A percentile compares a stretch with the other conserved stretches of the same genome.
phyloP scores from a whole-genome alignment of 2,888 invertebrate species.

The Myopa tessellatipennis region DNA sequence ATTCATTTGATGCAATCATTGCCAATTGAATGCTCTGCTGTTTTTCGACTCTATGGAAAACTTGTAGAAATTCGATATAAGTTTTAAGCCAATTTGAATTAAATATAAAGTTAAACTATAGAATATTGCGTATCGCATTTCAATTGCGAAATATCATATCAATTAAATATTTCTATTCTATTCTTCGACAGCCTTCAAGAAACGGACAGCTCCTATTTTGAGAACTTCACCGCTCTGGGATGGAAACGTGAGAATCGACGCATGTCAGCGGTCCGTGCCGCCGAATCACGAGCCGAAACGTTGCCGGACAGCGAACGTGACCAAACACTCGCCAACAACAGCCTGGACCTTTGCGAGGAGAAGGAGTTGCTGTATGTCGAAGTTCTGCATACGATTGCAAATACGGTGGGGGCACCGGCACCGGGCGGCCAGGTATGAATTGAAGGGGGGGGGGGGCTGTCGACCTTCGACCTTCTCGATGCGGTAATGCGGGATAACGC shows the following conservation, averaged over 20 bases:
- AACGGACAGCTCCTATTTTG: slow-evolving; percentile 94
- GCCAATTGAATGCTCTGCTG: slow-evolving; percentile 11
- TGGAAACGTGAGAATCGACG: slow-evolving; percentile 93
- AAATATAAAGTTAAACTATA: too few species aligned
- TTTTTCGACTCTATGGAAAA: neutral
- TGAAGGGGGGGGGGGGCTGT: neutral
- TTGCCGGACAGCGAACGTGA: slow-evolving; percentile 70
- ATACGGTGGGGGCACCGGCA: slow-evolving; percentile 85
- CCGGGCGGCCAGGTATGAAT: slow-evolving; percentile 74
- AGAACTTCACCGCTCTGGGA: slow-evolving; percentile 90
- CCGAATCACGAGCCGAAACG: slow-evolving; percentile 79
- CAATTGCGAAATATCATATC: too few species aligned
- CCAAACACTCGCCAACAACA: slow-evolving; percentile 61
- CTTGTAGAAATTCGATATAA: slow-evolving; percentile 12
- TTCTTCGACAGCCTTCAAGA: slow-evolving; percentile 83
- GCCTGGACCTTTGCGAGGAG: slow-evolving; percentile 66
- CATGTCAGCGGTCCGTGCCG: slow-evolving; percentile 80
- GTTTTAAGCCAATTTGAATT: neutral
- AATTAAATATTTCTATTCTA: too few species aligned
- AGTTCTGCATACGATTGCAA: slow-evolving; percentile 95
- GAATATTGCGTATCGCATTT: too few species aligned
- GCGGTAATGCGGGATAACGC: too few species aligned
- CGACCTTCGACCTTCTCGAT: too few species aligned
- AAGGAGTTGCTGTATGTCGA: slow-evolving; percentile 85
- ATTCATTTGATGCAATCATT: slow-evolving; percentile 9